Conservation (phyloP, 1,140 invertebrate species). For the Cepaea nemoralis region DNA sequence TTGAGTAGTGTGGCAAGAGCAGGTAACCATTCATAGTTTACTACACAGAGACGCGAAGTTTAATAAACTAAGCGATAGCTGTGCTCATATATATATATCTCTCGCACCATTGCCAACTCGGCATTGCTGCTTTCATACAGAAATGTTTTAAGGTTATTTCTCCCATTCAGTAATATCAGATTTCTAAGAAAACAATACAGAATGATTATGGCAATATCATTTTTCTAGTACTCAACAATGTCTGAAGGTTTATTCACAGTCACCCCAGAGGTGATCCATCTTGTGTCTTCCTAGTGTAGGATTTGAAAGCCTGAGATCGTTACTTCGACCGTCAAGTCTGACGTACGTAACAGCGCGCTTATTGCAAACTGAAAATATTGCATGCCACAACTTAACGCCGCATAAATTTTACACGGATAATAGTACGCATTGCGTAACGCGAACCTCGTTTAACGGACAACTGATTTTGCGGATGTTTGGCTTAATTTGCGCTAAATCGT, state of each 20-base stretch:
- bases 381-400: background rate
- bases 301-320: background rate
- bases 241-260: background rate
- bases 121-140: too few species aligned
- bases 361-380: constrained; percentile 1
- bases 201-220: background rate
- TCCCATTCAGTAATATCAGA: background rate
- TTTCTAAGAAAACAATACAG: background rate
- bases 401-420: constrained; percentile 16
- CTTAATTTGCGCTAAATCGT: background rate
- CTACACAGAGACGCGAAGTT: too few species aligned
- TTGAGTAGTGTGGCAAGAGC: too few species aligned
- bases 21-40: too few species aligned
- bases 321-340: background rate
- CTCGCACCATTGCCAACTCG: too few species aligned
- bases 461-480: background rate
- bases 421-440: background rate
- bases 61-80: too few species aligned
- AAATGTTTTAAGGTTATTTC: background rate
- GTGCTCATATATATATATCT: too few species aligned
- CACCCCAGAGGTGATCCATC: background rate
- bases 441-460: constrained; percentile 12
- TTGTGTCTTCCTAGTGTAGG: background rate
- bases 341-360: background rate
- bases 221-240: background rate